These are phyloP conservation scores for Drosophila rellima DNA, from an alignment of 2,888 invertebrate genomes.

Conservation along the genomic window DNA sequence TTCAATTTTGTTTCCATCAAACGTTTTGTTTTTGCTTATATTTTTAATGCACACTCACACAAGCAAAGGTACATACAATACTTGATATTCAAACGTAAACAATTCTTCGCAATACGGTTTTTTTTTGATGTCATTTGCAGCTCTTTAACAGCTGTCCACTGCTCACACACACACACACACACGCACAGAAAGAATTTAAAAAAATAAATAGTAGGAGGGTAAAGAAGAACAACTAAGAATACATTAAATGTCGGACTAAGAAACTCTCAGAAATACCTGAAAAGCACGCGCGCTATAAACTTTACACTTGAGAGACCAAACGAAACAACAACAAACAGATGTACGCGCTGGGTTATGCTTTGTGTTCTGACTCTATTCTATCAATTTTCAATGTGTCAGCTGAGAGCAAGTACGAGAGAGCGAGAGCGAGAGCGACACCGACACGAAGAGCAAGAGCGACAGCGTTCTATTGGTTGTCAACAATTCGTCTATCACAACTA, in stretches of 20 bases:
- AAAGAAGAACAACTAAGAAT: neutral
- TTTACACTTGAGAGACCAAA: slow-evolving; percentile 12
- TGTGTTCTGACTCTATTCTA: neutral
- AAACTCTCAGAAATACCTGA: slow-evolving; percentile 17
- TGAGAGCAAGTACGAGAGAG: slow-evolving; percentile 10
- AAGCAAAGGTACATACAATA: neutral
- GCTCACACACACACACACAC: neutral
- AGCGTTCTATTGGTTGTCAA: slow-evolving; percentile 1
- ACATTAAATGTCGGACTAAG: slow-evolving; percentile 7
- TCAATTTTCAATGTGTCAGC: slow-evolving; percentile 22
- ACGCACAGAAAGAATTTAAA: neutral
- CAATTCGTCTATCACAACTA: slow-evolving; percentile 9
- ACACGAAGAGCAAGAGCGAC: neutral
- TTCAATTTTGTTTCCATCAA: neutral
- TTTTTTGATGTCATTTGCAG: neutral
- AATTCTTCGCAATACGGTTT: neutral
- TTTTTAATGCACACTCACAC: neutral
- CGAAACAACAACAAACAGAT: slow-evolving; percentile 22
- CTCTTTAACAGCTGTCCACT: slow-evolving; percentile 32
- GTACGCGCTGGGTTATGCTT: neutral
- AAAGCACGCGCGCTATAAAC: slow-evolving; percentile 12
- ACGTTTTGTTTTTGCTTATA: neutral
- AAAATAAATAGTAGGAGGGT: neutral
- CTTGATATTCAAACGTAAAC: neutral
- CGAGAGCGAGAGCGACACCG: neutral